Base-by-base conservation (phyloP, 2,113 vertebrate species). In the Lampris megalopsis region DNA sequence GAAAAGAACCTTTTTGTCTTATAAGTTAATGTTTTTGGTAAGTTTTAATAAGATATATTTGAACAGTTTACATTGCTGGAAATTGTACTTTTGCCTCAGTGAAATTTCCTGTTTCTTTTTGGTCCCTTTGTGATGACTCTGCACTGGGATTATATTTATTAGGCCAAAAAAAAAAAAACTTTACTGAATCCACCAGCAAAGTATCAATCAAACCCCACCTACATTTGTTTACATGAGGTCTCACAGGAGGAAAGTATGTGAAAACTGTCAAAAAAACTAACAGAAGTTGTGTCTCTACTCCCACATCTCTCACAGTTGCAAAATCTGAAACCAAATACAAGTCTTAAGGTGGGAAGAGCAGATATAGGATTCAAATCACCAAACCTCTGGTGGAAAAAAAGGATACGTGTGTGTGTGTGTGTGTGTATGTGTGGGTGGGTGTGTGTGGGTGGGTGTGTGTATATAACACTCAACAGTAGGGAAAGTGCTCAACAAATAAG, bases 1-100 rank as follows among this genome's bases (percentile, higher is more conserved):
- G 71, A 47, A 36, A 58, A 35, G 65, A n/a, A 45, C 45, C 7
- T 7, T 2, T 56, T 41, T 74, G 9, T 6, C 40, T 63, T 60
- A 9, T 59, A 59, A 59, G 38, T 66, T 75, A 4, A 35, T 36
- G n/a, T 61, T 64, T 64, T 75, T 50, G 7, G 11, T 2, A 35
- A 59, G 69, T 75, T 84, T 72, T 80, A 41, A 62, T 71, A 45
- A 56, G 1, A 82, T n/a, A n/a, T 68, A 42, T 86, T 73, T 72
- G 41, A 77, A 79, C 65, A 62, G 72, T 85, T 87, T 87, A 81
- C 41, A 6, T 65, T 71, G 36, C 77, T 62, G 38, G 62, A 57
- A 61, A 56, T 43, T 50, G 38, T 72, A 9, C 66, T 37, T 72
- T 75, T 58, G 37, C 37, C 5, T 75, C 52, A 7, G 70, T 77